Percentiles rank a stretch among this genome's conserved stretches.
These are phyloP conservation scores for Melanocharis versteri DNA, from an alignment of 2,113 vertebrate genomes.

Conservation along the genomic window DNA sequence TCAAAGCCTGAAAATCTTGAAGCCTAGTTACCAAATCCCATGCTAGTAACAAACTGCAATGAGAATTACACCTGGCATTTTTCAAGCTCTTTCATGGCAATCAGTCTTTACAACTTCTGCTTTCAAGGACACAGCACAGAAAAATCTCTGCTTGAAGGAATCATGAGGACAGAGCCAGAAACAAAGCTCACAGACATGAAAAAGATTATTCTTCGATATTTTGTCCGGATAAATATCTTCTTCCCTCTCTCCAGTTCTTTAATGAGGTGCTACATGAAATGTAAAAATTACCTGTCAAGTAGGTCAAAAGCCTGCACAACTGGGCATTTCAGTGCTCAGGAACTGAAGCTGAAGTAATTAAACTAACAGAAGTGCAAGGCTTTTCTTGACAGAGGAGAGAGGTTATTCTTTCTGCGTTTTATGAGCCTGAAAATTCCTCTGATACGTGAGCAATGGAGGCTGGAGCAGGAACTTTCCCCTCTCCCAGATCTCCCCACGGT, in stretches of 20 bases:
- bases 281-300: neutral
- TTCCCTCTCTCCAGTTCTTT: neutral
- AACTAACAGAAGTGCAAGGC: neutral
- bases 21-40: neutral
- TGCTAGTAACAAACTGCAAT: neutral
- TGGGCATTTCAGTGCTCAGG: neutral
- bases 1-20: neutral
- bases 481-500: neutral
- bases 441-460: accelerated
- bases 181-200: neutral
- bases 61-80: neutral
- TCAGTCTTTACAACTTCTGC: neutral
- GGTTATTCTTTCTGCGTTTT: neutral
- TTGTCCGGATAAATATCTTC: neutral
- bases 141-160: neutral
- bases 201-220: neutral
- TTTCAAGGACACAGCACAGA: neutral
- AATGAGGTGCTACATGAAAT: neutral
- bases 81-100: neutral
- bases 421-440: neutral
- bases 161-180: neutral
- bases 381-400: neutral
- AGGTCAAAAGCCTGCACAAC: constrained; percentile 29
- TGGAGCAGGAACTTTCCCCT: neutral
- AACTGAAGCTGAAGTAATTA: neutral